Evolutionary conservation across 2,113 vertebrate genomes (phyloP).

Genomic region (Bos javanicus): DNA sequence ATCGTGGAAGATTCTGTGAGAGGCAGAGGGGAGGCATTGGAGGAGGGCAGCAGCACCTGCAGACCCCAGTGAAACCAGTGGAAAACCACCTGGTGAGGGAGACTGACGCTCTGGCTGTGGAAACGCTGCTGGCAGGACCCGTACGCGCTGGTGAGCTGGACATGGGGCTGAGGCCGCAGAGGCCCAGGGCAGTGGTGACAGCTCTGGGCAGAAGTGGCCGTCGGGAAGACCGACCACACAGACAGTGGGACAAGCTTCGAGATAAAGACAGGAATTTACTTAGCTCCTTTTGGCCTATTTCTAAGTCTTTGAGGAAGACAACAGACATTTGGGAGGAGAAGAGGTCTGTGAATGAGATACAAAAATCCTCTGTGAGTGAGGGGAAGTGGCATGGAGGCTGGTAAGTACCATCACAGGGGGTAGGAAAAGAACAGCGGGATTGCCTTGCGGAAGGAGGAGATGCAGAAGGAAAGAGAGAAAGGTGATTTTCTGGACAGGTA

Average conservation of each 20-base stretch:
- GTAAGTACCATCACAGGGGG: not conserved
- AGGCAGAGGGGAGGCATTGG: not conserved
- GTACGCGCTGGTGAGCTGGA: not conserved
- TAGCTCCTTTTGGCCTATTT: not conserved
- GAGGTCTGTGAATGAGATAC: not conserved
- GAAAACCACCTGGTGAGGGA: accelerated
- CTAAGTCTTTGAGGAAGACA: not conserved
- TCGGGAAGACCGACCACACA: not conserved
- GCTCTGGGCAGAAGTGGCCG: not conserved
- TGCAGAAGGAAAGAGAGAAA: not conserved
- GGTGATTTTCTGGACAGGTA: not conserved
- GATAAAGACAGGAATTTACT: not conserved
- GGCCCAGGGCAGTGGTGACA: not conserved
- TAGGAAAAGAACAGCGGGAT: not conserved
- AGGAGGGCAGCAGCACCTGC: not conserved
- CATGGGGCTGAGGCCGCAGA: not conserved
- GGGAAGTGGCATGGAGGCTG: not conserved
- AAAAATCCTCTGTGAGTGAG: not conserved
- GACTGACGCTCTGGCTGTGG: not conserved
- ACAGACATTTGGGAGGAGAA: not conserved
- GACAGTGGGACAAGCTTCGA: not conserved
- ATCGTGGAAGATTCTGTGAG: not conserved
- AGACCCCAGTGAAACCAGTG: no score
- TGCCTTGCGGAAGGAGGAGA: not conserved
- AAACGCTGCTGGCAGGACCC: not conserved